These are phyloP conservation scores for Tholera decimalis DNA, from an alignment of 2,888 invertebrate species.

Conservation along the genomic window DNA sequence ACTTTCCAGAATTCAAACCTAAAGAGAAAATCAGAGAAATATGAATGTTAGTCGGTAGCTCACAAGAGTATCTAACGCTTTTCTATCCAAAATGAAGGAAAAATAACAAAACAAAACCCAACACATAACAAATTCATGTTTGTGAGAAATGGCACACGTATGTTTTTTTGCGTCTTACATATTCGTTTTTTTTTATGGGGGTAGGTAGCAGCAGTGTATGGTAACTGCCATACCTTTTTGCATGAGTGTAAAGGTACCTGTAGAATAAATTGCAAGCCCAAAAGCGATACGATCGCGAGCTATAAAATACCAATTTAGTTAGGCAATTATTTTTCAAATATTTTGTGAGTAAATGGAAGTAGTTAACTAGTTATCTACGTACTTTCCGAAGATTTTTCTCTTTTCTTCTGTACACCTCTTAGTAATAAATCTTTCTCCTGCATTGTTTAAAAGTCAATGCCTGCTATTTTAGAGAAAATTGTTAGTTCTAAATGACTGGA, in stretches of 20 bases:
- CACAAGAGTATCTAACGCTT: background rate
- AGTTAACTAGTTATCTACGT: too few relatives aligned
- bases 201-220: background rate
- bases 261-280: background rate
- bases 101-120: too few relatives aligned
- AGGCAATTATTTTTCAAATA: too few relatives aligned
- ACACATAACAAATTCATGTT: too few relatives aligned
- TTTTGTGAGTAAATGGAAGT: too few relatives aligned
- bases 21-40: background rate
- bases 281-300: background rate
- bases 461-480: background rate
- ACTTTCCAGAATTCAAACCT: conserved; percentile 1
- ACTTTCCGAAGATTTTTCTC: conserved; percentile 6
- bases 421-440: conserved; percentile 1
- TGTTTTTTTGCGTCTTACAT: too few relatives aligned
- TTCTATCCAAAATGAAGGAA: too few relatives aligned
- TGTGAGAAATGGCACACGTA: background rate
- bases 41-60: background rate
- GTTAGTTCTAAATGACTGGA: background rate
- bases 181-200: background rate
- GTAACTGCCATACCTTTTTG: too few relatives aligned
- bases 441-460: background rate
- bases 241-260: too few relatives aligned
- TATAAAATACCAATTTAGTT: too few relatives aligned
- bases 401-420: background rate